Evolutionary conservation across 2,797 vertebrate genomes (phyloP).

Genomic region (Platalea minor): DNA sequence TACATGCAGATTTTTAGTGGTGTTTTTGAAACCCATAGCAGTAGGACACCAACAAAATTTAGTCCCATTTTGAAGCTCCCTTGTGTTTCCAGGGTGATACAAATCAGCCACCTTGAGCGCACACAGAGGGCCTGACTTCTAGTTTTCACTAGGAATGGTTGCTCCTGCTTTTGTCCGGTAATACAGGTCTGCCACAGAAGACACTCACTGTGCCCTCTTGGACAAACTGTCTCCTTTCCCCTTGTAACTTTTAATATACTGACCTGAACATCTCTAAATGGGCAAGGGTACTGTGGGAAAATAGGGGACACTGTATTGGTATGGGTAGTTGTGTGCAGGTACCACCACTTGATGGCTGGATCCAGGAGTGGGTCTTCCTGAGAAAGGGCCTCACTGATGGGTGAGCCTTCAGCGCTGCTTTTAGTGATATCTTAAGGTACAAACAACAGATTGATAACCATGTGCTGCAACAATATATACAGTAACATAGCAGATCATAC

Average conservation of each 20-base stretch:
- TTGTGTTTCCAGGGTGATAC: neutral
- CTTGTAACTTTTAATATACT: neutral
- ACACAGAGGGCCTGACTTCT: neutral
- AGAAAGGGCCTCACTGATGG: neutral
- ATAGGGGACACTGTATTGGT: neutral
- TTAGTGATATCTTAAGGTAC: neutral
- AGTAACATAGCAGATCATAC: neutral
- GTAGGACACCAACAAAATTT: neutral
- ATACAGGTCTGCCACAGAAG: neutral
- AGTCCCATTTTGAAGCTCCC: neutral
- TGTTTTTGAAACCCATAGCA: neutral
- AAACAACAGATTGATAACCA: fast-evolving
- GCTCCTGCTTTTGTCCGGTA: fast-evolving
- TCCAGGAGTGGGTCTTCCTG: neutral
- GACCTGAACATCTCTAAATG: neutral
- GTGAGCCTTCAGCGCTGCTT: neutral
- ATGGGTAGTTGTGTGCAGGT: neutral
- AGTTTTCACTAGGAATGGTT: neutral
- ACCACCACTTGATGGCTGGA: neutral
- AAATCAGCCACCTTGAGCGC: neutral
- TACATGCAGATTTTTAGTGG: neutral
- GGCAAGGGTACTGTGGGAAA: neutral
- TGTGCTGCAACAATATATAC: neutral
- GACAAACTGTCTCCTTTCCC: neutral
- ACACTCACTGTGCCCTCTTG: neutral